Conservation (phyloP, 30 jellyfish, hydroid and myxozoan genomes). For the Cassiopea xamachana region DNA sequence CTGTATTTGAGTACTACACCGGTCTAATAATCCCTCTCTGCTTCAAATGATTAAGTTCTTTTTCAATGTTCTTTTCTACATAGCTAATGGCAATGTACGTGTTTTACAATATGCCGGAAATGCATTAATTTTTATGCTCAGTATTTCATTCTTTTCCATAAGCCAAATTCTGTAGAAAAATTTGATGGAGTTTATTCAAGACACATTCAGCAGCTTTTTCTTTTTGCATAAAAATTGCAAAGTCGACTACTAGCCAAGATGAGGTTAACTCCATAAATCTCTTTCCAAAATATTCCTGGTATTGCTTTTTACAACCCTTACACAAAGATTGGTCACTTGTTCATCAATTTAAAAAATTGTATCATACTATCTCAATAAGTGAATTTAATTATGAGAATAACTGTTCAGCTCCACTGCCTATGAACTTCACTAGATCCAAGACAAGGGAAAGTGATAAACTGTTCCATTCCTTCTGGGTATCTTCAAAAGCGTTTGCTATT, state of each 20-base stretch:
- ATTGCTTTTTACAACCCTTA: background rate
- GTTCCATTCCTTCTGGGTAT: constrained; percentile 46
- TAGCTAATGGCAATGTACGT: constrained; percentile 11
- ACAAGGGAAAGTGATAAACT: constrained; percentile 26
- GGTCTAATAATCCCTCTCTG: constrained; percentile 49
- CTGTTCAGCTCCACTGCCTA: constrained; percentile 66
- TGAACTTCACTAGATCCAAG: constrained; percentile 45
- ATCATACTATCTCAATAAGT: constrained; percentile 66
- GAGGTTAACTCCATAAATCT: constrained; percentile 42
- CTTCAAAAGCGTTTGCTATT: constrained; percentile 35
- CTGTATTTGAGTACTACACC: constrained; percentile 65
- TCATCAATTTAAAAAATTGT: constrained; percentile 58
- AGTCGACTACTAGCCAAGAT: constrained; percentile 68
- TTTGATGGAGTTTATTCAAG: constrained; percentile 46
- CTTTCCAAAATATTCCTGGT: constrained; percentile 62
- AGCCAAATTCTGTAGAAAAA: background rate
- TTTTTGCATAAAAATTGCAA: constrained; percentile 37
- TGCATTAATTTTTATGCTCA: constrained; percentile 41
- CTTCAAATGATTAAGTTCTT: constrained; percentile 59
- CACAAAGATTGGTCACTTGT: constrained; percentile 48
- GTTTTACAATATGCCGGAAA: constrained; percentile 45
- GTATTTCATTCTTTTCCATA: constrained; percentile 10
- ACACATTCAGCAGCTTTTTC: constrained; percentile 33
- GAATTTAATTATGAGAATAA: constrained; percentile 52
- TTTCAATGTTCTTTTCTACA: constrained; percentile 46